phyloP scores from a whole-genome alignment of 2,797 vertebrate genomes.

The Tamandua tetradactyla region DNA sequence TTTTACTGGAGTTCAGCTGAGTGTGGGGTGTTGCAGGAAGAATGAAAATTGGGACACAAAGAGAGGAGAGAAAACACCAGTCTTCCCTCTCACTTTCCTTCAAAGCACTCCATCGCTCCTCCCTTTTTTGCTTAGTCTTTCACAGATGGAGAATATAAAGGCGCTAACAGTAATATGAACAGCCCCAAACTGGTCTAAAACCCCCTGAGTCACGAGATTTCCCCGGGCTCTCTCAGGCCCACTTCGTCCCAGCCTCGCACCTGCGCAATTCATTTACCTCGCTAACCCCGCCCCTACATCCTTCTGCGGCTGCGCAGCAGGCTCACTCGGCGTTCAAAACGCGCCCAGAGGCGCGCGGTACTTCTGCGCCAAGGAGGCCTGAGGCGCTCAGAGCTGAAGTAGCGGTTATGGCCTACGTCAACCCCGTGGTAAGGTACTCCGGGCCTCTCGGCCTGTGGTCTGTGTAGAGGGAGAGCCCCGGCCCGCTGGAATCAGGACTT shows the following conservation, averaged over 20 bases:
- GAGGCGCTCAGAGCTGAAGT: accelerated
- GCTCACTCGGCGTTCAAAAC: background rate
- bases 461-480: background rate
- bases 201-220: accelerated
- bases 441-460: accelerated
- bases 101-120: background rate
- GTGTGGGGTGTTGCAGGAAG: background rate
- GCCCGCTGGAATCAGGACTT: accelerated
- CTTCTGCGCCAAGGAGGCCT: conserved; percentile 23
- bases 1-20: background rate
- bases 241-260: accelerated
- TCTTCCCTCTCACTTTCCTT: background rate
- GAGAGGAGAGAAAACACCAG: background rate
- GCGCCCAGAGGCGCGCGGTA: accelerated
- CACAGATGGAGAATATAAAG: background rate
- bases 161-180: background rate
- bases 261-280: accelerated
- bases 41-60: background rate
- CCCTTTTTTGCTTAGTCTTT: background rate
- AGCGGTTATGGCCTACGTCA: conserved; percentile 58
- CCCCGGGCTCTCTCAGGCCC: accelerated
- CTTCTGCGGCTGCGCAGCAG: background rate
- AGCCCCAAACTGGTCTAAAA: background rate
- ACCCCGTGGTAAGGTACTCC: conserved; percentile 72
- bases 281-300: background rate